These are phyloP conservation scores for Otolemur crassicaudatus DNA, from an alignment of 2,797 vertebrate genomes.

Conservation along the genomic window DNA sequence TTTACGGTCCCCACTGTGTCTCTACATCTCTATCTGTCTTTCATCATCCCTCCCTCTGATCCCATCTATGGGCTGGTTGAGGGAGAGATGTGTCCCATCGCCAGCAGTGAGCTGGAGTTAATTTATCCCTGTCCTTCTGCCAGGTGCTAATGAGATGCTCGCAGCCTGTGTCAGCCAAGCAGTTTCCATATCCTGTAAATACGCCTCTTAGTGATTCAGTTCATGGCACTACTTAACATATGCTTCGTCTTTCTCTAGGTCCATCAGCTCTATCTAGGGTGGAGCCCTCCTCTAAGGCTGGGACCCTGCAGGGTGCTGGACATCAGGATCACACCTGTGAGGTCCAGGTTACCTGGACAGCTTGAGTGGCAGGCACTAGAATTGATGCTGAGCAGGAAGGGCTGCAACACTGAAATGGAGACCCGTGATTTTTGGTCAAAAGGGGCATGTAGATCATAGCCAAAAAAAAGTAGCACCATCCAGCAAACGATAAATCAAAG, in stretches of 20 bases:
- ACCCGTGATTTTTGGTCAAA: not conserved
- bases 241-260: not conserved
- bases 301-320: rapidly evolving
- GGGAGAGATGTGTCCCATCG: not conserved
- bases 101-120: slow-evolving; percentile 37
- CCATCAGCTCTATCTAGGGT: not conserved
- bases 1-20: not conserved
- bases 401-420: rapidly evolving
- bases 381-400: not conserved
- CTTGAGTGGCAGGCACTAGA: not conserved
- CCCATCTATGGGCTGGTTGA: not conserved
- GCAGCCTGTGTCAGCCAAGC: slow-evolving; percentile 52
- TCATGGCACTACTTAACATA: not conserved
- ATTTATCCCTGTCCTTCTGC: slow-evolving; percentile 25
- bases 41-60: not conserved
- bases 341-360: not conserved
- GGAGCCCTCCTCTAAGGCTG: not conserved
- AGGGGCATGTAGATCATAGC: not conserved
- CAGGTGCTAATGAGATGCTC: slow-evolving; percentile 75
- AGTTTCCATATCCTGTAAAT: slow-evolving; percentile 6
- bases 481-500: not conserved
- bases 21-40: not conserved
- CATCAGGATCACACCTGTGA: not conserved
- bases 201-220: slow-evolving; percentile 10
- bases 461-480: not conserved